Percentiles rank a stretch among this genome's conserved stretches.
These are phyloP conservation scores for Leguminivora glycinivorella DNA, from an alignment of 1,140 invertebrate genomes.

Conservation along the genomic window DNA sequence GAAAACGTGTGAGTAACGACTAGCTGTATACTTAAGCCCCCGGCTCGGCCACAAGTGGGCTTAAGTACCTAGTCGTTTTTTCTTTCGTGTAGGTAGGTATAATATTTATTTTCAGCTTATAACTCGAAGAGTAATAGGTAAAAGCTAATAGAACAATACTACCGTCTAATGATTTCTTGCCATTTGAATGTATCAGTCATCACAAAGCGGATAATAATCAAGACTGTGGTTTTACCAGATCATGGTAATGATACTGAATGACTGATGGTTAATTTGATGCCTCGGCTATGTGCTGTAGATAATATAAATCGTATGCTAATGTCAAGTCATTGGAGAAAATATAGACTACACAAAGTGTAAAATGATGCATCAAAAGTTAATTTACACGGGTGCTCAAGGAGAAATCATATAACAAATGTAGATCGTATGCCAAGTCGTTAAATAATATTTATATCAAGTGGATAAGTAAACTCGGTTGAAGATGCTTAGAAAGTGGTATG, in stretches of 20 bases:
- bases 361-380: neutral
- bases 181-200: neutral
- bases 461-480: slow-evolving; percentile 5
- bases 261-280: slow-evolving; percentile 3
- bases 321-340: slow-evolving; percentile 2
- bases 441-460: slow-evolving; percentile 15
- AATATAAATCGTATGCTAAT: slow-evolving; percentile 8
- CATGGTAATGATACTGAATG: too few relatives aligned
- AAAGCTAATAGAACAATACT: neutral
- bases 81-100: too few relatives aligned
- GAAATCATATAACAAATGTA: neutral
- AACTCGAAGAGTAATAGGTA: too few relatives aligned
- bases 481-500: slow-evolving; percentile 23
- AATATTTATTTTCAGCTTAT: too few relatives aligned
- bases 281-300: neutral
- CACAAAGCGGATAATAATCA: neutral
- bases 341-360: neutral
- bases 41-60: too few relatives aligned
- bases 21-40: too few relatives aligned
- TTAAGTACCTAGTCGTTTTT: too few relatives aligned
- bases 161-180: neutral
- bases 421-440: neutral
- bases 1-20: too few relatives aligned
- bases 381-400: neutral
- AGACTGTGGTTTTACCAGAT: neutral